These are phyloP conservation scores for Eupelmus urozonus DNA, from an alignment of 2,888 invertebrate genomes.

Conservation along the genomic window DNA sequence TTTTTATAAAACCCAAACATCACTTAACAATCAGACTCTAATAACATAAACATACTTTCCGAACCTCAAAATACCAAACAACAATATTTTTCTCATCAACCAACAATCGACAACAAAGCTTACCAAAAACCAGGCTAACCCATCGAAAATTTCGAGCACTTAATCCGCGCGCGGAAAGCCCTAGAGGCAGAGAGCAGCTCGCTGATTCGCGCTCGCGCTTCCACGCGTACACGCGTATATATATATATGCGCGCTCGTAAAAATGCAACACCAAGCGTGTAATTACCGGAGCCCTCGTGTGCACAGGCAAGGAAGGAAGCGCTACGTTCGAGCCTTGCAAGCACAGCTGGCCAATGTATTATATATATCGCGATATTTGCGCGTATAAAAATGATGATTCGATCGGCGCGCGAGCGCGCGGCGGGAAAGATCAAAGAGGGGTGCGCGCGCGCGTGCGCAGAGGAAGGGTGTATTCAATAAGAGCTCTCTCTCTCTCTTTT, in stretches of 20 bases:
- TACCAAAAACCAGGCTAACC: too few relatives aligned
- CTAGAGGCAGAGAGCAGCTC: not conserved
- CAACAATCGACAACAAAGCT: too few relatives aligned
- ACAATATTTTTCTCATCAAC: too few relatives aligned
- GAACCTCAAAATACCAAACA: too few relatives aligned
- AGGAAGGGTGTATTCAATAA: conserved; percentile 47
- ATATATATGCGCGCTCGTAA: conserved; percentile 1
- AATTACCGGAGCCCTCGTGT: conserved; percentile 61
- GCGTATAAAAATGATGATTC: conserved; percentile 54
- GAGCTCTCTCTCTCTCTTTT: not conserved
- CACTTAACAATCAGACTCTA: too few relatives aligned
- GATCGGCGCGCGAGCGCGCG: conserved; percentile 34
- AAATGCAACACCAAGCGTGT: conserved; percentile 62
- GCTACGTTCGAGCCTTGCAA: not conserved
- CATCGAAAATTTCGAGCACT: not conserved
- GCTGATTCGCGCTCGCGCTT: not conserved
- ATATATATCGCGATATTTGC: conserved; percentile 44
- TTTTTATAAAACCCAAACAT: too few relatives aligned
- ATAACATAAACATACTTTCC: too few relatives aligned
- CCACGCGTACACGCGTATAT: not conserved
- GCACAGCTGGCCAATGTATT: conserved; percentile 17
- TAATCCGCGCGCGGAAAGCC: not conserved
- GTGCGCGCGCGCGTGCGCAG: conserved; percentile 23
- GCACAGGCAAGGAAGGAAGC: conserved; percentile 17
- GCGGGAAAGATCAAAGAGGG: conserved; percentile 49